These are phyloP conservation scores for Chelonia mydas DNA, from an alignment of 2,797 vertebrate species.

Conservation along the genomic window DNA sequence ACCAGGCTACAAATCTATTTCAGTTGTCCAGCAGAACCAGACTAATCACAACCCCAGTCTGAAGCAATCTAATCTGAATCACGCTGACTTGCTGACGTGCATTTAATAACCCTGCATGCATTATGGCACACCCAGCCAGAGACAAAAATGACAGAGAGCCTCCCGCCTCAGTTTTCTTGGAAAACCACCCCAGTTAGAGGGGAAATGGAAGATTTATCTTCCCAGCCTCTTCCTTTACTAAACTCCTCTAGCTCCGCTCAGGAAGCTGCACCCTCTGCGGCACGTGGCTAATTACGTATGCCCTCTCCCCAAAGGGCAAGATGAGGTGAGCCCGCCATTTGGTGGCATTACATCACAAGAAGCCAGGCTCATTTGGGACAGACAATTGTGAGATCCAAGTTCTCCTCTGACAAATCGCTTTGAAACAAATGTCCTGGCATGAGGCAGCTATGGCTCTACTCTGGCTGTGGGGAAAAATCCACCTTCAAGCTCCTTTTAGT, in stretches of 20 bases:
- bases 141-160: accelerated
- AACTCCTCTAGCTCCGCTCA: background rate
- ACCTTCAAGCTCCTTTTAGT: background rate
- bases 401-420: accelerated
- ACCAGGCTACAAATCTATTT: background rate
- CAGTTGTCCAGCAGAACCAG: accelerated
- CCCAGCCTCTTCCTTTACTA: background rate
- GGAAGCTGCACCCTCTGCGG: accelerated
- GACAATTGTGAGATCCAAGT: background rate
- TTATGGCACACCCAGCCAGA: background rate
- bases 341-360: background rate
- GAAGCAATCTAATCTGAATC: background rate
- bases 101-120: background rate
- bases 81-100: accelerated
- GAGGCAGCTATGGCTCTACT: background rate
- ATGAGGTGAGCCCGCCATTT: background rate
- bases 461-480: background rate
- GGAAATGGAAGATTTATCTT: background rate
- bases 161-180: background rate
- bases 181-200: background rate
- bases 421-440: background rate
- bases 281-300: background rate
- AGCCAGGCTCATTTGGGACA: background rate
- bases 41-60: background rate
- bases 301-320: background rate